phyloP scores from a whole-genome alignment of 2,113 vertebrate genomes.

The Xenus cinereus region DNA sequence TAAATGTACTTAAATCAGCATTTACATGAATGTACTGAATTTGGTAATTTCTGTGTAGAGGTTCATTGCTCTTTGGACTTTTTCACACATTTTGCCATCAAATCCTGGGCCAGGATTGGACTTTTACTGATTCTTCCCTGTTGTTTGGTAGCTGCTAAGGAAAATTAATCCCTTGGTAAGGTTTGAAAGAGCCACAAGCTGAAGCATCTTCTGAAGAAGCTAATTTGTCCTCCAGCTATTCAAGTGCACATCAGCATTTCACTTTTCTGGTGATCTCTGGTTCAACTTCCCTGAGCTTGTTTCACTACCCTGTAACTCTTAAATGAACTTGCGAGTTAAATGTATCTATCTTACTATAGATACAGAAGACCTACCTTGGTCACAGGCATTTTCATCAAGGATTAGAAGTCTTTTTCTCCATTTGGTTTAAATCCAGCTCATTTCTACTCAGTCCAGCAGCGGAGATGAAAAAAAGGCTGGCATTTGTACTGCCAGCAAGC shows the following conservation, averaged over 20 bases:
- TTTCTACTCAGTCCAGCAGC: neutral
- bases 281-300: neutral
- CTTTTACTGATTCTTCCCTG: conserved; percentile 42
- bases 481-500: neutral
- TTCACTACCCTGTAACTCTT: neutral
- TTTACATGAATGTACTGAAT: neutral
- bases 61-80: neutral
- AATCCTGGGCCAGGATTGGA: neutral
- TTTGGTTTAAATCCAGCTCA: neutral
- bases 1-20: neutral
- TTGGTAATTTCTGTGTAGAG: conserved; percentile 32
- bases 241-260: neutral
- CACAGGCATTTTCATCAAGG: neutral
- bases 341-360: neutral
- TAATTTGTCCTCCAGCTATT: neutral
- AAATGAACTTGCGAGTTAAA: neutral
- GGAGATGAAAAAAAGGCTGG: neutral
- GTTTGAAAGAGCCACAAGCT: conserved; percentile 31
- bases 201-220: conserved; percentile 12
- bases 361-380: neutral
- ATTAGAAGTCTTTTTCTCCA: neutral
- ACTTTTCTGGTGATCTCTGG: neutral
- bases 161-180: conserved; percentile 19
- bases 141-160: neutral
- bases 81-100: conserved; percentile 8